Conservation (phyloP, 2,888 invertebrate genomes). For the Caenorhabditis sp. region DNA sequence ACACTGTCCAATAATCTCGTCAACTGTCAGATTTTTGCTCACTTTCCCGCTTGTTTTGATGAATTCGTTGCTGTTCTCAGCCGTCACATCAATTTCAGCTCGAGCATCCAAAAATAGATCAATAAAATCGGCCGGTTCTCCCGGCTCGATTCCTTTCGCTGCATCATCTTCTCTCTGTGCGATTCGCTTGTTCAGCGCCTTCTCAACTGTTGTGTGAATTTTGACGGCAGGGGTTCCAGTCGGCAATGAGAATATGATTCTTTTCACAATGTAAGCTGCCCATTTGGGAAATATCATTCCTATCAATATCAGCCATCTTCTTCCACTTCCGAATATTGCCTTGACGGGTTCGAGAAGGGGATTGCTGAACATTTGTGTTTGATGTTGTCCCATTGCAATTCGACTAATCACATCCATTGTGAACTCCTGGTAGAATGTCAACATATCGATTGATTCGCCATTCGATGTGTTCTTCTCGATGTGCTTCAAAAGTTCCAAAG, state of each 20-base stretch:
- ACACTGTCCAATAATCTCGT: conserved; percentile 71
- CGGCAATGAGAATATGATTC: not conserved
- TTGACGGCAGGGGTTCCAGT: not conserved
- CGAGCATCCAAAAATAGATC: conserved; percentile 56
- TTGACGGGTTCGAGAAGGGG: conserved; percentile 5
- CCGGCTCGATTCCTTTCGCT: conserved; percentile 24
- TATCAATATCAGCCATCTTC: conserved; percentile 16
- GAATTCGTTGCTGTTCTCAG: conserved; percentile 12
- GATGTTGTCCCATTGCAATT: conserved; percentile 52
- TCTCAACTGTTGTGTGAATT: conserved; percentile 6
- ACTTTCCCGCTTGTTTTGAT: conserved; percentile 10
- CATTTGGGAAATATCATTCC: conserved; percentile 14
- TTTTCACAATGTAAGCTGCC: not conserved
- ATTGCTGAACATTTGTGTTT: conserved; percentile 29
- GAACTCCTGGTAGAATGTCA: conserved; percentile 47
- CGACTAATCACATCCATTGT: conserved; percentile 55
- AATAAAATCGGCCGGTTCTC: conserved; percentile 51
- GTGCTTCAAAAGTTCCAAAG: conserved; percentile 27
- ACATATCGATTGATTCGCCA: conserved; percentile 9
- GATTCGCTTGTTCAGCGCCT: conserved; percentile 28
- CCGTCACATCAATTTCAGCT: conserved; percentile 39
- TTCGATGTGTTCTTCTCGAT: conserved; percentile 14
- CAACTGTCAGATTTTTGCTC: conserved; percentile 21
- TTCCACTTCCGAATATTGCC: conserved; percentile 21
- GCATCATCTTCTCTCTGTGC: conserved; percentile 32